Conservation (phyloP, 2,113 vertebrate species). For the Nibea albiflora region DNA sequence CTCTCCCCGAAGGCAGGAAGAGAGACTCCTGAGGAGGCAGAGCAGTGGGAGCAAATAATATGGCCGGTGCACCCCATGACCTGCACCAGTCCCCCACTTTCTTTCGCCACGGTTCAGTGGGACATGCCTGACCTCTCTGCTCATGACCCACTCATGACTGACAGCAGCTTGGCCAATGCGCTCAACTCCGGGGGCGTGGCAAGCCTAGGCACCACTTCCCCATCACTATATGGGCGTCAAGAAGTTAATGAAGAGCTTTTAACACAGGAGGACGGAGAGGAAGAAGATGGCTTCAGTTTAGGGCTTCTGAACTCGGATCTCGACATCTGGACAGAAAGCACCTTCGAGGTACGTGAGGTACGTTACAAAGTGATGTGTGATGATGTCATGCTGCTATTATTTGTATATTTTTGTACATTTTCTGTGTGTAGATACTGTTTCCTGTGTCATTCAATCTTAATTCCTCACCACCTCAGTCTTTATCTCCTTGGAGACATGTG, state of each 20-base stretch:
- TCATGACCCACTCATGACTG: constrained; percentile 23
- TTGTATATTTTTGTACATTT: not conserved
- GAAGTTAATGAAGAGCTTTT: constrained; percentile 26
- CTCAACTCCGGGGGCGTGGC: constrained; percentile 31
- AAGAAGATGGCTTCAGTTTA: constrained; percentile 44
- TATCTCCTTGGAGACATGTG: not conserved
- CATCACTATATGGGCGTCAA: constrained; percentile 12
- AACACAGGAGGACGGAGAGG: constrained; percentile 24
- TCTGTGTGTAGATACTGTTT: constrained; percentile 3
- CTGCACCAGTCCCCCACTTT: constrained; percentile 55
- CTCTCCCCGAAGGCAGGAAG: not conserved
- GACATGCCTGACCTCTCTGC: constrained; percentile 62
- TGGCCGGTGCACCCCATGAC: constrained; percentile 62
- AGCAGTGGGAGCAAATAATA: constrained; percentile 61
- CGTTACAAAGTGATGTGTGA: not conserved
- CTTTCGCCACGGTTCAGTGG: constrained; percentile 81
- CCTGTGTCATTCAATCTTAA: constrained; percentile 9
- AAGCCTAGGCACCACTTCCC: constrained; percentile 27
- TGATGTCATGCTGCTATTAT: not conserved
- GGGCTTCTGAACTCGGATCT: constrained; percentile 2
- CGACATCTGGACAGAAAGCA: constrained; percentile 26
- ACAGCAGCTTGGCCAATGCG: constrained; percentile 54
- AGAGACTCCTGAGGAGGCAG: constrained; percentile 47
- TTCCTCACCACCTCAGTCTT: not conserved
- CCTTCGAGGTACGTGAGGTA: constrained; percentile 65